Base-by-base conservation (phyloP, 2,888 invertebrate species). In the Netelia inedita region DNA sequence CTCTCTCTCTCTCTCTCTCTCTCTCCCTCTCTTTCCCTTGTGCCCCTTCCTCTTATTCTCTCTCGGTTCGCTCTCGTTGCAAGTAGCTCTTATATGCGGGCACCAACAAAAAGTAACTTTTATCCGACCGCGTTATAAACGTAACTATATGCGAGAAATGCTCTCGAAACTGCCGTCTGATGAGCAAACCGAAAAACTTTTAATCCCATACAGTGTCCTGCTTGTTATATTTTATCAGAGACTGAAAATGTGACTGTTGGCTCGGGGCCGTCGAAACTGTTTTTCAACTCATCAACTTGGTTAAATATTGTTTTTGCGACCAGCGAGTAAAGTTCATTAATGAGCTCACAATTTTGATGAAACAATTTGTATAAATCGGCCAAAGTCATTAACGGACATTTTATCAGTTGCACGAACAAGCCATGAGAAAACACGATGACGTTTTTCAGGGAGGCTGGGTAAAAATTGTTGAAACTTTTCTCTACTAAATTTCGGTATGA, bases 41-140 rank as follows among this genome's bases (percentile, higher is more conserved):
- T 57, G 16, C 66, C 23, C 65, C 35, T 35, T 35, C 43, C 9
- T 6, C 71, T 19, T 72, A 14, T 57, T 23, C 66, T 16, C 65
- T 61, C 72, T 43, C 41, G 53, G 74, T 43, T 63, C 75, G 28
- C 16, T 73, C 43, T 68, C 59, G 50, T 80, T 59, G 73, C 63
- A 21, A 35, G 81, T 68, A 76, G 55, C 68, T 66, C 63, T 80
- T 46, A 43, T 65, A 68, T 65, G 68, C 72, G 50, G 74, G 69
- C 43, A 65, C 65, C 8, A 43, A 50, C 69, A 53, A 73, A 74
- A 57, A 74, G 21, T 41, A 50, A 63, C 63, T 78, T 84, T 74
- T 80, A 81, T 74, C 68, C 73, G 68, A 19, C 35, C 73, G 57
- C 83, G 46, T 80, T 75, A 46, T 59, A 74, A 81, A 74, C 80